These are phyloP conservation scores for Caenorhabditis elegans DNA, from an alignment of 1,140 invertebrate genomes.

Conservation along the genomic window DNA sequence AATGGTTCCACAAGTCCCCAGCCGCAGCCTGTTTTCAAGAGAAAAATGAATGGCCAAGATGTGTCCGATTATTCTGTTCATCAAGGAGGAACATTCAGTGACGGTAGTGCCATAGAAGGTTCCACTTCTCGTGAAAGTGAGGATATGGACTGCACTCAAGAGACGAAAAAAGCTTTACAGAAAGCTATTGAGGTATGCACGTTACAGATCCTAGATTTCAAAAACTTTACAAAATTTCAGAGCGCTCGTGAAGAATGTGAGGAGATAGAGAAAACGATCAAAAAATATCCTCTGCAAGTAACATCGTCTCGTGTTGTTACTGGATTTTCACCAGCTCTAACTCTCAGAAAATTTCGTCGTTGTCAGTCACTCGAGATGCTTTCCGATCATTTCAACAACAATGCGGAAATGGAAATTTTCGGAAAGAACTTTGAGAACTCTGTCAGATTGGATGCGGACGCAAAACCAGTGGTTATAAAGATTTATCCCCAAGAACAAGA, in stretches of 20 bases:
- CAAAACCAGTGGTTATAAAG: neutral
- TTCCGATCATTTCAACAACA: neutral
- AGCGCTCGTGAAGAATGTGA: neutral
- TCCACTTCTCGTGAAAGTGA: too few relatives aligned
- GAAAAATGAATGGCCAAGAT: too few relatives aligned
- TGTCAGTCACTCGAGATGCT: neutral
- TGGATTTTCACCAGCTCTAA: neutral
- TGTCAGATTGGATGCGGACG: neutral
- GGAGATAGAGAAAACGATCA: neutral
- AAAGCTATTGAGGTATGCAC: too few relatives aligned
- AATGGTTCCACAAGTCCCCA: too few relatives aligned
- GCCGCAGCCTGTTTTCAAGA: too few relatives aligned
- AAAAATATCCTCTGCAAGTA: neutral
- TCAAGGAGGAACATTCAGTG: too few relatives aligned
- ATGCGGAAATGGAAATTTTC: neutral
- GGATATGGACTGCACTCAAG: too few relatives aligned
- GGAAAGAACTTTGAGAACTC: neutral
- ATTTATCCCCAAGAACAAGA: neutral
- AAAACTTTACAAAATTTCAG: neutral
- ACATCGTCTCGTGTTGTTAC: neutral
- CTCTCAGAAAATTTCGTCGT: neutral
- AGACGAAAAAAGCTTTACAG: too few relatives aligned
- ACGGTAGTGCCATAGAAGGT: too few relatives aligned
- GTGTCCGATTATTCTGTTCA: too few relatives aligned
- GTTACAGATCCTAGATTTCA: neutral